phyloP scores from a whole-genome alignment of 2,797 vertebrate genomes.

The Dryobates pubescens region DNA sequence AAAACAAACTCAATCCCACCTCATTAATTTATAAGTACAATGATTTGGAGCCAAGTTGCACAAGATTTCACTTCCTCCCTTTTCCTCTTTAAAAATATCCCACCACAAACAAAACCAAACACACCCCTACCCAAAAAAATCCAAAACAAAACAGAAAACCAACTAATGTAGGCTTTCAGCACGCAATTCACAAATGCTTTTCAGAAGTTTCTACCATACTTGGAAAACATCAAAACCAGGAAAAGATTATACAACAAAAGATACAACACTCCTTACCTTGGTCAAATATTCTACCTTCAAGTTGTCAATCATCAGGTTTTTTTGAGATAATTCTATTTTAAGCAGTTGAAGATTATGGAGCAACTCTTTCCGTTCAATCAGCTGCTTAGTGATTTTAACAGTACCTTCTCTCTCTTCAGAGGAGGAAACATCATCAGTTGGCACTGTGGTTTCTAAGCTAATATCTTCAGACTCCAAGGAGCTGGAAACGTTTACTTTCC shows the following conservation, averaged over 20 bases:
- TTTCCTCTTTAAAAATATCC: neutral
- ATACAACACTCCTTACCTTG: constrained; percentile 81
- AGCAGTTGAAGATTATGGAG: constrained; percentile 90
- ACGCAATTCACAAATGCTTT: neutral
- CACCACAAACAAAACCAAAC: neutral
- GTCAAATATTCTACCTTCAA: constrained; percentile 94
- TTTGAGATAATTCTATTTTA: constrained; percentile 95
- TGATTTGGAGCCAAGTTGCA: neutral
- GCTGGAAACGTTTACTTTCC: constrained; percentile 87
- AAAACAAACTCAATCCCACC: neutral
- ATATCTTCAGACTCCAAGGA: constrained; percentile 96
- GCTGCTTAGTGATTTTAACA: constrained; percentile 89
- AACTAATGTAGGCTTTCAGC: neutral
- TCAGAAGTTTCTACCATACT: neutral
- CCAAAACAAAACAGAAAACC: neutral
- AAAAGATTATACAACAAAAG: neutral
- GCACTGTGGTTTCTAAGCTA: constrained; percentile 95
- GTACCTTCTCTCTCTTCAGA: constrained; percentile 83
- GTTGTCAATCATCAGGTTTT: constrained; percentile 93
- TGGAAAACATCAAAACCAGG: neutral
- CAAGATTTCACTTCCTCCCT: neutral
- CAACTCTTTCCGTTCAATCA: constrained; percentile 93
- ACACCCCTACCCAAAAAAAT: too few relatives aligned
- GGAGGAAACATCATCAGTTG: constrained; percentile 94
- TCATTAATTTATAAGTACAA: neutral